Conservation (phyloP, 2,888 invertebrate species). For the Drosophila anceps region DNA sequence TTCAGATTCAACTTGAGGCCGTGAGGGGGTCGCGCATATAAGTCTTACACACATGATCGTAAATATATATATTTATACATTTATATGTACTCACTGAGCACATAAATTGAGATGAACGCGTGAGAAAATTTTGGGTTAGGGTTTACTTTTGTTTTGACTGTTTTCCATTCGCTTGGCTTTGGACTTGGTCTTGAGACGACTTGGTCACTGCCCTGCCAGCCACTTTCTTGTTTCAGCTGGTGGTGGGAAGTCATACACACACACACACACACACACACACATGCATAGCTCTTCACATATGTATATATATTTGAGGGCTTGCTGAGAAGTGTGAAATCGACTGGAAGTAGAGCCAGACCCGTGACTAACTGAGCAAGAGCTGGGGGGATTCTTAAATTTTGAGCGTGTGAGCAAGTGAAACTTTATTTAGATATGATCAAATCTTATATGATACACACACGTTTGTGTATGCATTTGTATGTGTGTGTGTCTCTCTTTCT, state of each 20-base stretch:
- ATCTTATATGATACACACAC: constrained; percentile 44
- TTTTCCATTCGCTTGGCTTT: constrained; percentile 44
- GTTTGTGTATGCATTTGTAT: not conserved
- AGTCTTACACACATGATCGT: constrained; percentile 12
- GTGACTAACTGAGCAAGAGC: constrained; percentile 50
- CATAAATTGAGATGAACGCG: constrained; percentile 77
- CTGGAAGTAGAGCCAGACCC: constrained; percentile 47
- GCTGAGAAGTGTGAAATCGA: constrained; percentile 72
- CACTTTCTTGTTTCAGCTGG: constrained; percentile 60
- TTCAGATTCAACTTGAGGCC: constrained; percentile 6
- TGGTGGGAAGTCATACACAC: constrained; percentile 54
- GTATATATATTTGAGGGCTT: constrained; percentile 19
- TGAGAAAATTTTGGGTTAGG: constrained; percentile 71
- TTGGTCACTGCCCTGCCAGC: constrained; percentile 54
- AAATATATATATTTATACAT: constrained; percentile 1
- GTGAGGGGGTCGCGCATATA: constrained; percentile 26
- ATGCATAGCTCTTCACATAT: not conserved
- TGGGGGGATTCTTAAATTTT: constrained; percentile 53
- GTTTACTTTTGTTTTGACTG: constrained; percentile 58
- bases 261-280: constrained; percentile 2
- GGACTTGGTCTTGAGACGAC: constrained; percentile 28
- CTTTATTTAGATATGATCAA: constrained; percentile 70
- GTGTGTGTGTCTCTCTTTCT: not conserved
- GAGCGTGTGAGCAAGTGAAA: constrained; percentile 70
- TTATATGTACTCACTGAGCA: constrained; percentile 48